Evolutionary conservation across 2,888 invertebrate genomes (phyloP).

Genomic region (Epistrophella euchroma): DNA sequence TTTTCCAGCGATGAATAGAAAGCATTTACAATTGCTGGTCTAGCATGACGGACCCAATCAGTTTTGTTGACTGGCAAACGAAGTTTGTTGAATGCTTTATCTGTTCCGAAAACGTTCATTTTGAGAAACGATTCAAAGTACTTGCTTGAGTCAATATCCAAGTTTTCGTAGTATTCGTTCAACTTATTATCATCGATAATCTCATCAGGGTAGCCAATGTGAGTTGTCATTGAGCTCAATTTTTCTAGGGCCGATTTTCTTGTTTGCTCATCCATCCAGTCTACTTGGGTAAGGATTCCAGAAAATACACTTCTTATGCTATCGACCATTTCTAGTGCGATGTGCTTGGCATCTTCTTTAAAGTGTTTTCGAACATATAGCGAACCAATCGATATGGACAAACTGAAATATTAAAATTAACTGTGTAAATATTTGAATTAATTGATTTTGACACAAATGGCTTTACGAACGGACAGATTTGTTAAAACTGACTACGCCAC

Average conservation of each 20-base stretch:
- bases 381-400: conserved; percentile 91
- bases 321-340: conserved; percentile 94
- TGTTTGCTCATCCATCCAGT: conserved; percentile 97
- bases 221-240: conserved; percentile 92
- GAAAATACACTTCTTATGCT: conserved; percentile 93
- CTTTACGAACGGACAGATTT: not conserved
- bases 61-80: conserved; percentile 92
- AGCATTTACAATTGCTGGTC: conserved; percentile 93
- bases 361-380: conserved; percentile 95
- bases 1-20: conserved; percentile 94
- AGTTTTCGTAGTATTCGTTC: conserved; percentile 90
- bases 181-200: conserved; percentile 92
- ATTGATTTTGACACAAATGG: not conserved
- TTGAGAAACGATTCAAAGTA: conserved; percentile 91
- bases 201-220: conserved; percentile 97
- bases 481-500: not conserved
- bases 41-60: conserved; percentile 93
- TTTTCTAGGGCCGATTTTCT: conserved; percentile 91
- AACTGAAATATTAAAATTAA: conserved; percentile 83
- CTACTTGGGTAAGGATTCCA: conserved; percentile 90
- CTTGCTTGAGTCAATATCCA: conserved; percentile 89
- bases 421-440: not conserved
- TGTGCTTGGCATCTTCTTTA: conserved; percentile 92
- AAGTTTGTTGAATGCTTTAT: conserved; percentile 91
- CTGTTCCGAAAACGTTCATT: conserved; percentile 91